phyloP scores from a whole-genome alignment of 2,113 vertebrate genomes.

The Cryptotis parvus region DNA sequence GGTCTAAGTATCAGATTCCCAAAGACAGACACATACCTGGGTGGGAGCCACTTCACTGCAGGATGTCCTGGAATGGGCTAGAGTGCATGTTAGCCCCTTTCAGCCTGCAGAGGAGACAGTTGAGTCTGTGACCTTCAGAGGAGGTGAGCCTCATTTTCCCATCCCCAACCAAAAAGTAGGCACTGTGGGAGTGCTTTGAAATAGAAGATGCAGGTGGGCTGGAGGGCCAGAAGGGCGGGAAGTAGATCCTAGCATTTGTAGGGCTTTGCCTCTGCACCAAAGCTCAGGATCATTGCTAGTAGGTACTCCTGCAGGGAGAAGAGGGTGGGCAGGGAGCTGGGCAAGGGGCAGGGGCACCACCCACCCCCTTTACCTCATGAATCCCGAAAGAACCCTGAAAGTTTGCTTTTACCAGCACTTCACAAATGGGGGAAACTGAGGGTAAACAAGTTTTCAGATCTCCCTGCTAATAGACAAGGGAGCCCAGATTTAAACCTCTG shows the following conservation, averaged over 20 bases:
- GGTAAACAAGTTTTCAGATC: background rate
- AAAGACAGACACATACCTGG: background rate
- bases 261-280: no score
- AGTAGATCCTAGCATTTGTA: background rate
- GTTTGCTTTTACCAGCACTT: background rate
- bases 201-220: background rate
- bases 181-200: background rate
- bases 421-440: background rate
- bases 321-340: background rate
- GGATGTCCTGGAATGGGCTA: slow-evolving; percentile 17
- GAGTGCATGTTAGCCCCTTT: background rate
- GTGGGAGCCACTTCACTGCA: background rate
- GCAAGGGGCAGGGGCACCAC: no score
- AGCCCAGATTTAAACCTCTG: slow-evolving; percentile 6
- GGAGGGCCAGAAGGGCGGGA: background rate
- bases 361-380: background rate
- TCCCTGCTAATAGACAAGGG: background rate
- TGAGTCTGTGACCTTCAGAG: no score
- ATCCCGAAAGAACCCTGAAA: background rate
- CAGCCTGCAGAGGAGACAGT: background rate
- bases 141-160: no score
- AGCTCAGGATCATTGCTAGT: no score
- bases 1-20: slow-evolving; percentile 21
- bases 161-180: background rate
- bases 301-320: background rate